Percentiles rank a stretch among this genome's conserved stretches.
phyloP scores from a whole-genome alignment of 2,888 invertebrate species.

The Parnassius smintheus region DNA sequence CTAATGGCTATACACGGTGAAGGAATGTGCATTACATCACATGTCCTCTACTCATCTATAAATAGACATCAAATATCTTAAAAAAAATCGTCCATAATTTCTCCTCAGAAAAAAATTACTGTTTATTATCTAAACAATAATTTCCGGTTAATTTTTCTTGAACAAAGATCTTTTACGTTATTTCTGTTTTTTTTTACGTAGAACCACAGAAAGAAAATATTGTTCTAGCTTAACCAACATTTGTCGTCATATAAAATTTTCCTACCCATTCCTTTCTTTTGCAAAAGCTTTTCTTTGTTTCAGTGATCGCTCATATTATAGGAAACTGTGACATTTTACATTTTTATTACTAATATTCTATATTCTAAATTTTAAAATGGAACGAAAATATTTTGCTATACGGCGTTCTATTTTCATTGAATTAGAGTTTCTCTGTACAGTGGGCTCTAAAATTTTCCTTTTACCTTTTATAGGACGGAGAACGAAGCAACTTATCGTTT shows the following conservation, averaged over 20 bases:
- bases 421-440: conserved; percentile 46
- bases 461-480: conserved; percentile 53
- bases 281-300: too few species aligned
- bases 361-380: conserved; percentile 28
- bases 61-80: too few species aligned
- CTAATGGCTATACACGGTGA: too few species aligned
- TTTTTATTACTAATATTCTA: not conserved
- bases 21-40: too few species aligned
- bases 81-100: too few species aligned
- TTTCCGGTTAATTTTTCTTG: too few species aligned
- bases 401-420: conserved; percentile 45
- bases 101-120: too few species aligned
- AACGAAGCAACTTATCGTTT: conserved; percentile 41
- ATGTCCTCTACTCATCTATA: too few species aligned
- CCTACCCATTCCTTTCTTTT: too few species aligned
- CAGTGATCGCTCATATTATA: not conserved
- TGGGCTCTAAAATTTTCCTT: conserved; percentile 52
- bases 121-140: too few species aligned
- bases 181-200: too few species aligned
- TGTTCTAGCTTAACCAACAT: not conserved
- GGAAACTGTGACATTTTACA: not conserved
- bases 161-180: too few species aligned
- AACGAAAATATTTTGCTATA: conserved; percentile 30
- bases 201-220: not conserved
- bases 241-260: not conserved